Evolutionary conservation across 1,140 invertebrate species (phyloP).

Genomic region (Brachionus rubens): DNA sequence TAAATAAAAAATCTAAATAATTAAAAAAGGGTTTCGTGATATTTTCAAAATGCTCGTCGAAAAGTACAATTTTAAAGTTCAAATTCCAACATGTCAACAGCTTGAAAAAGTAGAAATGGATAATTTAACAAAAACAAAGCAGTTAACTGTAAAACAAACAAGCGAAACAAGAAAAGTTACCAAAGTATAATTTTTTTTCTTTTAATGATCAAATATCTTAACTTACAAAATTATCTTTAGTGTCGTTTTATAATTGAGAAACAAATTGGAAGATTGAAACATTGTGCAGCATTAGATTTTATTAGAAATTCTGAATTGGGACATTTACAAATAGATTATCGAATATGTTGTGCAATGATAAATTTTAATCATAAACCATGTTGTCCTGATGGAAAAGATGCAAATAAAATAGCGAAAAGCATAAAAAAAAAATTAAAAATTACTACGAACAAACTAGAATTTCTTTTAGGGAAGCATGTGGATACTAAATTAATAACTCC

Average conservation of each 20-base stretch:
- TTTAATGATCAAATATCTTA: too few relatives aligned
- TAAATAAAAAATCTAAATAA: background rate
- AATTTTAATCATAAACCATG: background rate
- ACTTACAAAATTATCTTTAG: background rate
- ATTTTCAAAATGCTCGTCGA: background rate
- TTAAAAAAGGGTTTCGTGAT: background rate
- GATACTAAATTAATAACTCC: background rate
- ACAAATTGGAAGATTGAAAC: background rate
- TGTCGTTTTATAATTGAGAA: conserved; percentile 19
- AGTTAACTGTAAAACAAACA: conserved; percentile 2
- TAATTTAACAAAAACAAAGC: background rate
- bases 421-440: background rate
- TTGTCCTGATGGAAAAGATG: conserved; percentile 14
- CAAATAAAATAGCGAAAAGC: background rate
- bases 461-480: background rate
- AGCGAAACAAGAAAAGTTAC: background rate
- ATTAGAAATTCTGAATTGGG: background rate
- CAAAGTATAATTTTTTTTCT: background rate
- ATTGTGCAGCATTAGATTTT: background rate
- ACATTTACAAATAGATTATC: conserved; percentile 18
- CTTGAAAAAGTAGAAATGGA: background rate
- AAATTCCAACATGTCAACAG: background rate
- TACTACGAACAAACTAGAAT: background rate
- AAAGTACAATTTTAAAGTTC: background rate
- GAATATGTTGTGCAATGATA: background rate